Evolutionary conservation across 2,888 invertebrate genomes (phyloP), one percentile per base, ranked within the genome.

Genomic region (Baccha elongata): DNA sequence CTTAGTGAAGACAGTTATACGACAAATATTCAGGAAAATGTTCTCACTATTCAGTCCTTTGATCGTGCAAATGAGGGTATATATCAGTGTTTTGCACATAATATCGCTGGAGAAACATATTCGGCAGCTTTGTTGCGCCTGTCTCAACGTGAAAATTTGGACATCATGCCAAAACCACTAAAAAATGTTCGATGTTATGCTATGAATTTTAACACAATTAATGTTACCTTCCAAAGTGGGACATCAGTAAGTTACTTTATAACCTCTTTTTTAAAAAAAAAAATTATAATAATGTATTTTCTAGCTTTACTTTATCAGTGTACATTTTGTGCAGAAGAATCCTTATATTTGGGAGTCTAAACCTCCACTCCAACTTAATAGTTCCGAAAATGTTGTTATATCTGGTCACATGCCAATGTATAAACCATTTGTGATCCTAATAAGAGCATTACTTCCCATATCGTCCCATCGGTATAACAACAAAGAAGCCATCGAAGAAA

Each of bases 11-110:
- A 89, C 71, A 90, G 89, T 79, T 88, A 87, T 52, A 88, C 90
- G 0, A 88, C 88, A 26, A 88, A 88, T 60, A 88, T 90, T 26
- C 88, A 86, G 71, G 87, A 88, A 65, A 88, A 89, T 50, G 87
- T 88, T 74, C 84, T 91, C 78, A 87, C 87, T 15, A 88, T 91
- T 23, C 88, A 89, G 71, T 90, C 91, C 0, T 89, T 90, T 32
- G 91, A 91, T 84, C 87, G 89, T 3, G 87, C 88, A 46, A 90
- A 91, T 84, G 89, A 88, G 75, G 91, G 91, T 32, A 88, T 90
- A 17, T 91, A 91, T 87, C 91, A 91, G 85, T 91, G 91, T 65
- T 89, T 91, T 85, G 91, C 90, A 0, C 86, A 87, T n/a, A 91
- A 91, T 79, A 87, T 89, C n/a, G 89, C 88, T 40, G 91, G 91